Percentiles rank a stretch among this genome's conserved stretches.
Evolutionary conservation across 2,797 vertebrate species (phyloP).

Genomic region (Distichodus sexfasciatus): DNA sequence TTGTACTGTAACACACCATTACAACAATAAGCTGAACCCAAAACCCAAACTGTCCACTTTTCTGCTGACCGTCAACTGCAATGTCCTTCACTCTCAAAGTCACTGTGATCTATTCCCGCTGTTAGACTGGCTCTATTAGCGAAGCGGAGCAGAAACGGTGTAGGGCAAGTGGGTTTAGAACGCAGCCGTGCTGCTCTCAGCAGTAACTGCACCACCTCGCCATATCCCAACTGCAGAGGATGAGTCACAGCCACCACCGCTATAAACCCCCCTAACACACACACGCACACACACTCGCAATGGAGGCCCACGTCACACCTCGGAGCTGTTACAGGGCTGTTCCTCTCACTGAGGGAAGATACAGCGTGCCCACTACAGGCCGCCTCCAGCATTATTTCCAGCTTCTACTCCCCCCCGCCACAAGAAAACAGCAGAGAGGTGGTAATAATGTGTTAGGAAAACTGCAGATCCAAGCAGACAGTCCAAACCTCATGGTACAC

Average conservation of each 20-base stretch:
- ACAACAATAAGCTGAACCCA: no score
- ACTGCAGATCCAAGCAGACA: constrained; percentile 36
- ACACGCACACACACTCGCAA: constrained; percentile 17
- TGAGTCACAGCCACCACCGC: constrained; percentile 48
- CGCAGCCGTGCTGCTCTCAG: constrained; percentile 34
- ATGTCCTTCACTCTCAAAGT: no score
- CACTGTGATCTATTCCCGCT: background rate
- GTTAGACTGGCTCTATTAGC: background rate
- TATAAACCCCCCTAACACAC: constrained; percentile 37
- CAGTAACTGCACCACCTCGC: constrained; percentile 33
- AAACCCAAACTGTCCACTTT: no score
- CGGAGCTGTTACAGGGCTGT: constrained; percentile 35
- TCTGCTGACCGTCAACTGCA: no score
- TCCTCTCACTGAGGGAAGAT: constrained; percentile 36
- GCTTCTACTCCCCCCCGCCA: constrained; percentile 26
- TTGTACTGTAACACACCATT: no score
- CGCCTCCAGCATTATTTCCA: background rate
- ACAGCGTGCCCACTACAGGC: constrained; percentile 41
- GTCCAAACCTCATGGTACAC: constrained; percentile 43
- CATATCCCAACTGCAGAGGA: constrained; percentile 45
- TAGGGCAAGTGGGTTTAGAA: constrained; percentile 19
- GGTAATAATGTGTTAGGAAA: constrained; percentile 55
- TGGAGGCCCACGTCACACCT: constrained; percentile 32
- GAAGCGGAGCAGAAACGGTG: constrained; percentile 15
- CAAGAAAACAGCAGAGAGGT: constrained; percentile 43